Evolutionary conservation across 2,888 invertebrate species (phyloP).

Genomic region (Microctonus aethiopoides): DNA sequence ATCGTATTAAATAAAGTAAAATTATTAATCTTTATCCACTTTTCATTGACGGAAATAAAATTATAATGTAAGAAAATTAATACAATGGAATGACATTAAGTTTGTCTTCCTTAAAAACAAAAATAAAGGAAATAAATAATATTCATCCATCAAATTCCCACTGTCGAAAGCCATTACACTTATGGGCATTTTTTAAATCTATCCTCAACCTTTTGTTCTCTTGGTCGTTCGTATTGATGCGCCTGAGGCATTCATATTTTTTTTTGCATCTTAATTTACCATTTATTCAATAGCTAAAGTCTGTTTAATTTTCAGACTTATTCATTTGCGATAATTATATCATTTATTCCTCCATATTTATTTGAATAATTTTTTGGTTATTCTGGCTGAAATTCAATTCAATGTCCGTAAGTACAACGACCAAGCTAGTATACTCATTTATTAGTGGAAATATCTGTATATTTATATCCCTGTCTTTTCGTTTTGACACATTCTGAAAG

Average conservation of each 20-base stretch:
- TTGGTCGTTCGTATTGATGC: not conserved
- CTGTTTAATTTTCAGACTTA: slow-evolving; percentile 44
- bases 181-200: not conserved
- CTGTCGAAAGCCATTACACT: not conserved
- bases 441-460: not conserved
- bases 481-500: not conserved
- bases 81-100: slow-evolving; percentile 19
- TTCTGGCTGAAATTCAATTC: slow-evolving; percentile 53
- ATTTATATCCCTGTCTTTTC: not conserved
- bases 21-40: too few species aligned
- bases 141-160: not conserved
- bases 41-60: too few species aligned
- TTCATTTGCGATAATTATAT: slow-evolving; percentile 50
- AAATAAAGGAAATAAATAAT: too few species aligned
- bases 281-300: slow-evolving; percentile 40
- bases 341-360: slow-evolving; percentile 51
- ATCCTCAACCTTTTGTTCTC: not conserved
- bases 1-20: too few species aligned
- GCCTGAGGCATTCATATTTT: not conserved
- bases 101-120: not conserved
- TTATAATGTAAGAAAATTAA: not conserved
- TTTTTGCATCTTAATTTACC: slow-evolving; percentile 40
- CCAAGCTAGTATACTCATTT: slow-evolving; percentile 40
- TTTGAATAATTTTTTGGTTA: slow-evolving; percentile 51
- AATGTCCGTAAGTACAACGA: slow-evolving; percentile 60